A percentile compares a stretch with the other conserved stretches of the same genome.
Conservation (phyloP, 2,797 vertebrate genomes). For the Tarsius wallacei region DNA sequence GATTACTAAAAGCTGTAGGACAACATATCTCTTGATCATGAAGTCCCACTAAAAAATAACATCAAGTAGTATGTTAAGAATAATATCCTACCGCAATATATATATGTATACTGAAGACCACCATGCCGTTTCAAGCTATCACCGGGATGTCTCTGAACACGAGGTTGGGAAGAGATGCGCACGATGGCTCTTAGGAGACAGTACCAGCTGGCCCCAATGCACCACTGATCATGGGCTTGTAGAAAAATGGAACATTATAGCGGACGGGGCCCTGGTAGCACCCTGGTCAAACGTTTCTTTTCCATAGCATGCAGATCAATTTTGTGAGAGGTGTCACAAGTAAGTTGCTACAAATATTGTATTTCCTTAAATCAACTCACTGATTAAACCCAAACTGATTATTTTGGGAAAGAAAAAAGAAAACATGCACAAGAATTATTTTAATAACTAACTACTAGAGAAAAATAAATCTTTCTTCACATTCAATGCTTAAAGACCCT, state of each 20-base stretch:
- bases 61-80: background rate
- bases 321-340: background rate
- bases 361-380: background rate
- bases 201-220: too few species aligned
- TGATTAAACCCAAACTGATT: background rate
- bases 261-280: background rate
- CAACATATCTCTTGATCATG: background rate
- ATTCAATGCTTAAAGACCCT: background rate
- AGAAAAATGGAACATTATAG: background rate
- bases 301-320: background rate
- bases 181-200: background rate
- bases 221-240: background rate
- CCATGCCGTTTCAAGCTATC: background rate
- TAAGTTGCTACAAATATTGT: background rate
- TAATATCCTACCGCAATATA: background rate
- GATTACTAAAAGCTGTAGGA: background rate
- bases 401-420: background rate
- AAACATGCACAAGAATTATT: background rate
- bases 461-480: background rate
- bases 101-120: background rate
- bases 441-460: background rate
- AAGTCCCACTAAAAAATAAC: slow-evolving; percentile 5
- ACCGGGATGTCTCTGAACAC: background rate
- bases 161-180: background rate
- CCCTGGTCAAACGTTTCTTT: background rate